Base-by-base conservation (phyloP, 2,888 invertebrate genomes). In the Leptothorax acervorum region DNA sequence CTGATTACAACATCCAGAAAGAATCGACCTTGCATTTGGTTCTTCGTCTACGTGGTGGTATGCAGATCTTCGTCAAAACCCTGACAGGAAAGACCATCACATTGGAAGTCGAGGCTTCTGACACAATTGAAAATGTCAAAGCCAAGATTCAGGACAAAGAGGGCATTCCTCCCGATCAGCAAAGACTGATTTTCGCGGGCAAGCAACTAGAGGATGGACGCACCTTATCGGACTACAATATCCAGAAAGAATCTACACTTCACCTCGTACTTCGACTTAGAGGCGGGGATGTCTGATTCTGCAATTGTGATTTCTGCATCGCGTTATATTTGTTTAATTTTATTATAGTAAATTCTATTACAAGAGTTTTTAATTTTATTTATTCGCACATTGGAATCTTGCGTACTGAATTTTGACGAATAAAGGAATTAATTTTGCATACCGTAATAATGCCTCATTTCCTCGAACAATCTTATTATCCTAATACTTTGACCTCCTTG, bases 141-240 rank as follows among this genome's bases (percentile, higher is more conserved):
- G 90, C 90, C 0, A 91, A 90, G 60, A 91, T 91, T 45, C 90
- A 91, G 6, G 91, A 92, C 39, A 91, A 92, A 9, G 92, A 91
- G 94, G 95, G 97, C 91, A 97, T 97, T 95, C 97, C 97, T 88
- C 97, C 97, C 92, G 98, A 98, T 95, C 98, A 98, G 95, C 98
- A 98, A 95, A 96, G 98, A 92, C 96, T 98, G 95, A 98, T 98
- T 95, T 99, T 99, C 95, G 98, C 98, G 91, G 99, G 99, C 82
- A 99, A 99, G 95, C 99, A 99, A 95, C 95, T 99, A 92, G 99
- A 99, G 95, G 99, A 99, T 96, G 99, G 98, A 3, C 97, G 98
- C 78, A 99, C 98, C 1, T 96, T 99, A 39, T 98, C 98, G 0
- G 99, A 99, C 94, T 99, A 99, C 95, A 99, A 98, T 95, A 99